Percentiles rank a stretch among this genome's conserved stretches.
These are phyloP conservation scores for Harpegnathos saltator DNA, from an alignment of 1,140 invertebrate species.

Conservation along the genomic window DNA sequence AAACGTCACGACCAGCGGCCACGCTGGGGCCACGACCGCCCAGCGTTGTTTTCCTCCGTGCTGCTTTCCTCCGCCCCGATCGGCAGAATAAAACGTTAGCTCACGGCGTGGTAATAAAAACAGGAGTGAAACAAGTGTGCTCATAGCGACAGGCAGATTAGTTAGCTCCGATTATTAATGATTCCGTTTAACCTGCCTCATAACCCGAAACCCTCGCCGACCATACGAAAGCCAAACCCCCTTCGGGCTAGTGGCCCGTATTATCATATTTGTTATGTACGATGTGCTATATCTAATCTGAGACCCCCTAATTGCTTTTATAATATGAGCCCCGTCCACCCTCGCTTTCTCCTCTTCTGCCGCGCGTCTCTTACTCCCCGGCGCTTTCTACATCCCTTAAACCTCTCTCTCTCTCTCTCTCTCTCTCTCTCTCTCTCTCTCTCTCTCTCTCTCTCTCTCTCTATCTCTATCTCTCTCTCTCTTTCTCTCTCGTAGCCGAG, in stretches of 20 bases:
- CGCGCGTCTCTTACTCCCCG: constrained; percentile 18
- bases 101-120: constrained; percentile 79
- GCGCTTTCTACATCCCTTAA: constrained; percentile 73
- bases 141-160: constrained; percentile 86
- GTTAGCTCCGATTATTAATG: constrained; percentile 86
- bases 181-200: constrained; percentile 85
- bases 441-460: too few species aligned
- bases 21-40: too few species aligned
- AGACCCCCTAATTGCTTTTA: constrained; percentile 85
- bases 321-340: constrained; percentile 77
- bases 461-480: too few species aligned
- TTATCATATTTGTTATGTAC: constrained; percentile 86
- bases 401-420: too few species aligned
- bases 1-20: too few species aligned
- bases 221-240: constrained; percentile 76
- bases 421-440: too few species aligned
- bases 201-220: constrained; percentile 73
- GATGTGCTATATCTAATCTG: constrained; percentile 85
- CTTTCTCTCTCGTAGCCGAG: too few species aligned
- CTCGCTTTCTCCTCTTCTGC: constrained; percentile 15
- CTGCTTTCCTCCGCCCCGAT: neutral
- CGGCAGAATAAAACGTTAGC: constrained; percentile 75
- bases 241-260: constrained; percentile 80
- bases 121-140: constrained; percentile 84
- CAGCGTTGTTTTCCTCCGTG: too few species aligned